A percentile compares a stretch with the other conserved stretches of the same genome.
These are phyloP conservation scores for Plebejus anna DNA, from an alignment of 2,888 invertebrate genomes.

Conservation along the genomic window DNA sequence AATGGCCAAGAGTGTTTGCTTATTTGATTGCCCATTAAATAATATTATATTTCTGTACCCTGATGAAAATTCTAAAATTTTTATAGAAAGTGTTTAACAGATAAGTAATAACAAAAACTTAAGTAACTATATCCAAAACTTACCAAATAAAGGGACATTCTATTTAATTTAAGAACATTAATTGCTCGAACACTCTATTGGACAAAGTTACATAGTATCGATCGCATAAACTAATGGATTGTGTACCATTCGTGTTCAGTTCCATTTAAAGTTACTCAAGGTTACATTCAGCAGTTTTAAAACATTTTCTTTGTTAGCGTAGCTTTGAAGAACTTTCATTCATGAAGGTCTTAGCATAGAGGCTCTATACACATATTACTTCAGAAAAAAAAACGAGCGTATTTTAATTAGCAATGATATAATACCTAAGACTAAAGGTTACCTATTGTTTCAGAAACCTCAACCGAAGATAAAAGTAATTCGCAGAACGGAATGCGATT, in stretches of 20 bases:
- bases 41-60: no score
- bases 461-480: constrained; percentile 12
- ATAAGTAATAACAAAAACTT: not conserved
- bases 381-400: not conserved
- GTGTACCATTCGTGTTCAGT: constrained; percentile 13
- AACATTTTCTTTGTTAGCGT: not conserved
- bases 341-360: not conserved
- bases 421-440: not conserved
- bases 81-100: no score
- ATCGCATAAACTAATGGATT: not conserved
- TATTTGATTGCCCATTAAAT: no score
- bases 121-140: not conserved
- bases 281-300: constrained; percentile 3
- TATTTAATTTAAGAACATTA: not conserved
- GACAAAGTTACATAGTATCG: not conserved
- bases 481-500: constrained; percentile 31
- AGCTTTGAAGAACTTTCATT: not conserved
- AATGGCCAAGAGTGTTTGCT: no score
- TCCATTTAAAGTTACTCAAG: constrained; percentile 1
- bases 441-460: not conserved
- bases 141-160: not conserved
- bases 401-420: not conserved
- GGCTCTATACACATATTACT: no score
- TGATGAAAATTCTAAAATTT: no score
- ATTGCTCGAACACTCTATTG: not conserved